These are phyloP conservation scores for Drosophila flavopinicola DNA, from an alignment of 2,888 invertebrate species.

Conservation along the genomic window DNA sequence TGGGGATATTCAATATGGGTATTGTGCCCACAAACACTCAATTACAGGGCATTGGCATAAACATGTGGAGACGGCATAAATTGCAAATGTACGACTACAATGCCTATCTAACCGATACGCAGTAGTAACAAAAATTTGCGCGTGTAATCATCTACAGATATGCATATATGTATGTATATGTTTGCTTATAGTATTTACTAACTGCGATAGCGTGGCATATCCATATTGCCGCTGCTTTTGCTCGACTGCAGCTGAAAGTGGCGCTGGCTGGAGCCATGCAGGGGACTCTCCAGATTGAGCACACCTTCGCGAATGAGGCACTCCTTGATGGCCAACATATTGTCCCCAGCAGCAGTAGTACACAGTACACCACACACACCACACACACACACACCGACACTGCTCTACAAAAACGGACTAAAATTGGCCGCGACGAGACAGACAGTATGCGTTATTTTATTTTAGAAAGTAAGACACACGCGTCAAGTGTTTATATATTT, in stretches of 20 bases:
- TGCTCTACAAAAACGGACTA: conserved; percentile 26
- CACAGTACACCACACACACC: conserved; percentile 3
- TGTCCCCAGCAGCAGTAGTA: conserved; percentile 3
- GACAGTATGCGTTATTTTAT: conserved; percentile 42
- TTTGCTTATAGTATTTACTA: conserved; percentile 43
- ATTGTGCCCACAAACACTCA: neutral
- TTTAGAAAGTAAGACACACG: conserved; percentile 71
- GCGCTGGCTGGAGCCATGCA: conserved; percentile 32
- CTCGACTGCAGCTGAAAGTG: conserved; percentile 57
- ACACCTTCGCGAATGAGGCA: conserved; percentile 82
- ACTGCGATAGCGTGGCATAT: conserved; percentile 69
- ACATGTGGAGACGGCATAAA: conserved; percentile 9
- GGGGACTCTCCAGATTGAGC: conserved; percentile 67
- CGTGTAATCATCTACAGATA: conserved; percentile 5
- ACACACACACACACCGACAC: conserved; percentile 12
- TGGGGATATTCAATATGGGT: neutral
- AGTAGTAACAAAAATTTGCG: neutral
- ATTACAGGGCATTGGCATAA: conserved; percentile 3
- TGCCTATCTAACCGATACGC: conserved; percentile 15
- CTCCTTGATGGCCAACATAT: conserved; percentile 82
- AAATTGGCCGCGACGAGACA: conserved; percentile 44
- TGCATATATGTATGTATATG: conserved; percentile 6
- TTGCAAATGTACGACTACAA: conserved; percentile 14
- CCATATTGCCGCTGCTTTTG: conserved; percentile 69
- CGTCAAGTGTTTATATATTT: conserved; percentile 54